phyloP scores from a whole-genome alignment of 2,797 vertebrate genomes.

The Nothura maculosa region DNA sequence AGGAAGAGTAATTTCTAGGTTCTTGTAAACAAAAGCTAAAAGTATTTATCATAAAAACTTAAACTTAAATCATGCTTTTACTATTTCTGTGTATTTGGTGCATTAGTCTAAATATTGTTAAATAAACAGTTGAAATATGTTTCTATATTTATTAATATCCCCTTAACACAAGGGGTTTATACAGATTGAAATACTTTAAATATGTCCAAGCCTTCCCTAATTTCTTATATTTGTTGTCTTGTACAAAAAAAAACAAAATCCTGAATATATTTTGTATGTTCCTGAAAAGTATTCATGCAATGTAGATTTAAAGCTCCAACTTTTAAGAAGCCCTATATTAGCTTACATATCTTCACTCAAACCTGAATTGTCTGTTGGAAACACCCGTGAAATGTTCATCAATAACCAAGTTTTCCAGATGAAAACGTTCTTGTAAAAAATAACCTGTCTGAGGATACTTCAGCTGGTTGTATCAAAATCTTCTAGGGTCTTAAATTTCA shows the following conservation, averaged over 20 bases:
- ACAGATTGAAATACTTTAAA: background rate
- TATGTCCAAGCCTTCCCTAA: fast-evolving
- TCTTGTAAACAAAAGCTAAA: background rate
- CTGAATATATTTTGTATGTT: background rate
- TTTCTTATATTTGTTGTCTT: background rate
- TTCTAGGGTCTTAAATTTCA: background rate
- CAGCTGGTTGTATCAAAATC: background rate
- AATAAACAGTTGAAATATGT: background rate
- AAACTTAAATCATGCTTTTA: background rate
- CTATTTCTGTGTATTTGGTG: background rate
- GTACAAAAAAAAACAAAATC: no score
- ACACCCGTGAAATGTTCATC: background rate
- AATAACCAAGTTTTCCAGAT: background rate
- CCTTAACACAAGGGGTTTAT: background rate
- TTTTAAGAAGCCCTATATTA: background rate
- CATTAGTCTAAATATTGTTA: no score
- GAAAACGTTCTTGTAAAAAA: background rate
- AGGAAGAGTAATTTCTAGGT: background rate
- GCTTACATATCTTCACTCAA: background rate
- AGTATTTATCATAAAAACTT: background rate
- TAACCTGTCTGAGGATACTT: background rate
- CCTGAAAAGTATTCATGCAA: background rate
- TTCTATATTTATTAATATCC: background rate
- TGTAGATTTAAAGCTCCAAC: background rate
- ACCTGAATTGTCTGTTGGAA: background rate